Conservation (phyloP, 2,888 invertebrate genomes). For the Drosophila imparisetae region DNA sequence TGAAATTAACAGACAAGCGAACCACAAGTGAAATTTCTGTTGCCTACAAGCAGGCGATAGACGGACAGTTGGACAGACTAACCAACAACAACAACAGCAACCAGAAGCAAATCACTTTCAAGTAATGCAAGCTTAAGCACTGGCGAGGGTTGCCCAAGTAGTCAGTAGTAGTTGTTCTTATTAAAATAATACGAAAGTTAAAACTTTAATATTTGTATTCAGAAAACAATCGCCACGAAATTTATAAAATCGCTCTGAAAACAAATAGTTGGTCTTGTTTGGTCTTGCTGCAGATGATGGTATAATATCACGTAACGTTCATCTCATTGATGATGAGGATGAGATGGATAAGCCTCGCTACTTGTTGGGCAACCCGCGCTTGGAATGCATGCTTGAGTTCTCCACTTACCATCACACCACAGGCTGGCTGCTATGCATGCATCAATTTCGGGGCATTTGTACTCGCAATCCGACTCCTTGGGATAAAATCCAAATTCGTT, state of each 20-base stretch:
- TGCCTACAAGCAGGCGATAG: constrained; percentile 57
- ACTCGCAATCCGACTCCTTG: constrained; percentile 86
- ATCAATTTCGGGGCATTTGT: constrained; percentile 90
- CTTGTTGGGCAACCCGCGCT: constrained; percentile 14
- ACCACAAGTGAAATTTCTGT: constrained; percentile 75
- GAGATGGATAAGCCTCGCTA: neutral
- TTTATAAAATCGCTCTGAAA: neutral
- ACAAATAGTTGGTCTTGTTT: neutral
- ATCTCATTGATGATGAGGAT: neutral
- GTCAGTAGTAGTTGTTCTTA: neutral
- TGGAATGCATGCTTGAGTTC: constrained; percentile 1
- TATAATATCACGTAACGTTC: neutral
- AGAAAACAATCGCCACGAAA: neutral
- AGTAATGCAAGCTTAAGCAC: constrained; percentile 50
- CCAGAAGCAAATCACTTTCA: constrained; percentile 59
- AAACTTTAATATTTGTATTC: neutral
- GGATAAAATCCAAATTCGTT: constrained; percentile 85
- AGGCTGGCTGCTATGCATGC: constrained; percentile 91
- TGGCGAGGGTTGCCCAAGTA: constrained; percentile 29
- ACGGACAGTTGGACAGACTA: constrained; percentile 18
- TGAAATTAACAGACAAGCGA: constrained; percentile 74
- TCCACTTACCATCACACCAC: constrained; percentile 90
- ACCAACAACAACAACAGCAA: constrained; percentile 4
- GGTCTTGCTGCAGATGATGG: neutral
- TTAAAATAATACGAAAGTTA: neutral